These are phyloP conservation scores for Bombus picipes DNA, from an alignment of 1,140 invertebrate genomes.

Conservation along the genomic window DNA sequence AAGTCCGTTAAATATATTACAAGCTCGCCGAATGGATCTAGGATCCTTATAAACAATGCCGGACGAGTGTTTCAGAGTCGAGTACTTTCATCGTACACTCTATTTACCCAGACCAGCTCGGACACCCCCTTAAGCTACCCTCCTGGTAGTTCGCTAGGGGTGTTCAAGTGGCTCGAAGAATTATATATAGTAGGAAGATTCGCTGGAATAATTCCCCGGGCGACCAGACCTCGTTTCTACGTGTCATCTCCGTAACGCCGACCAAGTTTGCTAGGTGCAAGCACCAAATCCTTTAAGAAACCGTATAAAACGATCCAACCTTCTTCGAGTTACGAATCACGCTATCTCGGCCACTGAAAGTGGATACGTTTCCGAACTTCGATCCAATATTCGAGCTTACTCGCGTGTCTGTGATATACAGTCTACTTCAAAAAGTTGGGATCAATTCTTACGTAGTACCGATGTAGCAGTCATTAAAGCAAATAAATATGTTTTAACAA, in stretches of 20 bases:
- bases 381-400: conserved; percentile 20
- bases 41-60: not conserved
- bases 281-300: conserved; percentile 50
- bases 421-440: not conserved
- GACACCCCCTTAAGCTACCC: not conserved
- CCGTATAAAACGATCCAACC: conserved; percentile 39
- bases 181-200: conserved; percentile 28
- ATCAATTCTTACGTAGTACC: too few relatives aligned
- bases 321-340: conserved; percentile 22
- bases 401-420: not conserved
- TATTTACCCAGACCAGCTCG: conserved; percentile 15
- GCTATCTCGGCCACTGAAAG: conserved; percentile 33
- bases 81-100: not conserved
- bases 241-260: conserved; percentile 44
- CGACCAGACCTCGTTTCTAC: conserved; percentile 24
- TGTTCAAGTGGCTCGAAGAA: conserved; percentile 27
- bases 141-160: too few relatives aligned
- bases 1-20: not conserved
- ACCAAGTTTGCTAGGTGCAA: conserved; percentile 37
- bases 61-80: not conserved
- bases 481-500: too few relatives aligned
- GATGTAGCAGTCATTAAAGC: too few relatives aligned
- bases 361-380: conserved; percentile 11
- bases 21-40: too few relatives aligned
- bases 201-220: conserved; percentile 13